These are phyloP conservation scores for Rhizomys pruinosus DNA, from an alignment of 2,113 vertebrate genomes.

Conservation along the genomic window DNA sequence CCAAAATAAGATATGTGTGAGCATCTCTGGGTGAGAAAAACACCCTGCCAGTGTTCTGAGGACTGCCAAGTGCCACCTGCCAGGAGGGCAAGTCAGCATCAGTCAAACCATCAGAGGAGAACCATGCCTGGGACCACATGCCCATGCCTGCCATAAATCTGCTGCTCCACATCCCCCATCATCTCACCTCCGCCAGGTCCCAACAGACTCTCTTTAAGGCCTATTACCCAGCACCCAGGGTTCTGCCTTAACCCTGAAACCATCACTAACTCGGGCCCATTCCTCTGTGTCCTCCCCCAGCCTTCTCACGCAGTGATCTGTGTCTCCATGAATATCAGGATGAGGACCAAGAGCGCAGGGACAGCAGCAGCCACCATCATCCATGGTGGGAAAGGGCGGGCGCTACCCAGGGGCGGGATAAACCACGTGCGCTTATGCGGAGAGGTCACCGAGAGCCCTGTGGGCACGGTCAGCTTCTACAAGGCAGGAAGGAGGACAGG, in stretches of 20 bases:
- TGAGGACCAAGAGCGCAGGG: conserved; percentile 97
- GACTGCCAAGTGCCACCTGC: conserved; percentile 55
- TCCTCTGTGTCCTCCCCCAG: background rate
- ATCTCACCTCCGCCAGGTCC: background rate
- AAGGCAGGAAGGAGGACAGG: conserved; percentile 46
- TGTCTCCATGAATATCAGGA: conserved; percentile 99
- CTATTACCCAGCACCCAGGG: background rate
- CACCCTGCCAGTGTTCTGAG: background rate
- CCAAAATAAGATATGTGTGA: conserved; percentile 42
- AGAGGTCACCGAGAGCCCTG: conserved; percentile 96
- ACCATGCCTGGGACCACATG: too few relatives aligned
- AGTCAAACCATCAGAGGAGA: background rate
- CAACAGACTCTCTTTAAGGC: background rate
- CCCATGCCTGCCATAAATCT: background rate
- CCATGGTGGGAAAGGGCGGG: conserved; percentile 94
- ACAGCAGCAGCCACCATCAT: conserved; percentile 97
- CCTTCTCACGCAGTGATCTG: conserved; percentile 97
- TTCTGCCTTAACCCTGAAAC: background rate
- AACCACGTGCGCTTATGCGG: conserved; percentile 97
- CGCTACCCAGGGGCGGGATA: conserved; percentile 95
- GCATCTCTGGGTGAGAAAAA: background rate
- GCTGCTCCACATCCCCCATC: background rate
- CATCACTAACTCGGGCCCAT: background rate
- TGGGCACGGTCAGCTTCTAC: conserved; percentile 97
- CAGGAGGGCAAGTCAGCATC: rapidly evolving